A percentile compares a stretch with the other conserved stretches of the same genome.
phyloP scores from a whole-genome alignment of 2,797 vertebrate species.

The Esox lucius region DNA sequence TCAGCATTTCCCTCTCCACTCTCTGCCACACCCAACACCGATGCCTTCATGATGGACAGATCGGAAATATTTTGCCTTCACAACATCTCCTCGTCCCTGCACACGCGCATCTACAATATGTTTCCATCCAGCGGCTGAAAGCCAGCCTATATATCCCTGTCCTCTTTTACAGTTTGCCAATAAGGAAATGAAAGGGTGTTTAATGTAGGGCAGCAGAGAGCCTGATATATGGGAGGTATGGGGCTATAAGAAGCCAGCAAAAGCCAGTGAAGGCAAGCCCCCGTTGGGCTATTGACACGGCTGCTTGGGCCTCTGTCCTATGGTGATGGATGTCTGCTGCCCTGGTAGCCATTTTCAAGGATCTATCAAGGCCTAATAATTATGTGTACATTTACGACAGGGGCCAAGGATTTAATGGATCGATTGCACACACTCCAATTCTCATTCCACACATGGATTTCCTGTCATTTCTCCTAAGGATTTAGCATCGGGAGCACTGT shows the following conservation, averaged over 20 bases:
- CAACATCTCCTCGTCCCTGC: conserved; percentile 12
- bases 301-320: conserved; percentile 42
- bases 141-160: conserved; percentile 60
- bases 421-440: conserved; percentile 55
- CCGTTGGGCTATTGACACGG: conserved; percentile 46
- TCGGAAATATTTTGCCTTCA: background rate
- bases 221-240: conserved; percentile 46
- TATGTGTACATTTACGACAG: conserved; percentile 66
- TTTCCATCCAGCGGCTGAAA: conserved; percentile 43
- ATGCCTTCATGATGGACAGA: background rate
- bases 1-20: too few relatives aligned
- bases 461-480: conserved; percentile 65
- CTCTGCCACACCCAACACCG: too few relatives aligned
- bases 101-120: conserved; percentile 43
- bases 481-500: conserved; percentile 43
- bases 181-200: conserved; percentile 54
- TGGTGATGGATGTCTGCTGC: conserved; percentile 52
- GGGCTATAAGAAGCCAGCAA: conserved; percentile 31
- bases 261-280: conserved; percentile 3
- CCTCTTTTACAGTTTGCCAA: conserved; percentile 58
- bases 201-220: conserved; percentile 34
- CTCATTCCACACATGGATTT: conserved; percentile 65
- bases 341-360: conserved; percentile 36
- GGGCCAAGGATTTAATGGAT: conserved; percentile 58
- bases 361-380: conserved; percentile 71